A percentile compares a stretch with the other conserved stretches of the same genome.
phyloP scores from a whole-genome alignment of 2,797 vertebrate genomes.

The Pelodytes ibericus region DNA sequence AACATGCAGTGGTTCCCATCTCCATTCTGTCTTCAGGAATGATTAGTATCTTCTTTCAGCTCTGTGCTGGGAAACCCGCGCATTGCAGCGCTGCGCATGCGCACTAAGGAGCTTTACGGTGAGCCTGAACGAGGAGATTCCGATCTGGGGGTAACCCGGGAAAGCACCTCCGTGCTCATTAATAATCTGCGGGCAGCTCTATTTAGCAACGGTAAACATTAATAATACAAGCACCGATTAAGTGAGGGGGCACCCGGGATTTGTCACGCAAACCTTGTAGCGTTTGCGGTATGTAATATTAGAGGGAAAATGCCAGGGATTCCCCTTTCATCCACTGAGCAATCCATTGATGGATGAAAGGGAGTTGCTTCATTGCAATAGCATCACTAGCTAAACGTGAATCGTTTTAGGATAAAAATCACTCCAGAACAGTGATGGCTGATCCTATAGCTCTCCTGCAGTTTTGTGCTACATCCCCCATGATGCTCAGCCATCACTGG shows the following conservation, averaged over 20 bases:
- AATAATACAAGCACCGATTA: conserved; percentile 63
- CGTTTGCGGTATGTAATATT: conserved; percentile 7
- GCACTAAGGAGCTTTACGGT: neutral
- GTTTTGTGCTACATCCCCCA: neutral
- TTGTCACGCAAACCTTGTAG: neutral
- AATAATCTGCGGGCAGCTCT: conserved; percentile 54
- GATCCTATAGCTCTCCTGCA: too few relatives aligned
- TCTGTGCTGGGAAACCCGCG: conserved; percentile 29
- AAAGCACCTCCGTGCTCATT: conserved; percentile 32
- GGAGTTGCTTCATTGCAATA: neutral
- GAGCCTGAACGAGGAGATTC: conserved; percentile 44
- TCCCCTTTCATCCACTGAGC: conserved; percentile 5
- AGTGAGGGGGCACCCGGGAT: conserved; percentile 29
- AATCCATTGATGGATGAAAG: conserved; percentile 1
- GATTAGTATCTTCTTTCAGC: conserved; percentile 26
- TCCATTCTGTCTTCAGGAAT: conserved; percentile 24
- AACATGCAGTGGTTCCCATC: neutral
- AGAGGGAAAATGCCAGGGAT: conserved; percentile 29
- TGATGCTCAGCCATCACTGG: too few relatives aligned
- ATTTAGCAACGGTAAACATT: conserved; percentile 56
- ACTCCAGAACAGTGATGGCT: too few relatives aligned
- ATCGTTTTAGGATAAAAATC: neutral
- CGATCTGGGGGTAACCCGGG: conserved; percentile 45
- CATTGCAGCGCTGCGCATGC: conserved; percentile 40
- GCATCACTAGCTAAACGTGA: conserved; percentile 15